Evolutionary conservation across 1,140 invertebrate genomes (phyloP).

Genomic region (Aethina tumida): DNA sequence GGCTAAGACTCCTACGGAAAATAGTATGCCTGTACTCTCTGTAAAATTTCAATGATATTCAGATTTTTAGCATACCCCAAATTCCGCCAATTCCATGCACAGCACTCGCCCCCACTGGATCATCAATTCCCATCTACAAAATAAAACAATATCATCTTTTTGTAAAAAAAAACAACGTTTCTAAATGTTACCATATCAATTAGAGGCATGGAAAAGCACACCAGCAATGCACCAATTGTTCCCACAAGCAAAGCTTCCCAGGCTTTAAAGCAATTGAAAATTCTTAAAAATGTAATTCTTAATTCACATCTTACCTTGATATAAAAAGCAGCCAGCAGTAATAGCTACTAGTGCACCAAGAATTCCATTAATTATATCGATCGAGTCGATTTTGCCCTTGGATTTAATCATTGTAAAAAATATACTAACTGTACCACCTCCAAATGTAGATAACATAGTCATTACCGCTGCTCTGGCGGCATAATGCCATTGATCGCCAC

Average conservation of each 20-base stretch:
- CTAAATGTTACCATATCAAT: slow-evolving; percentile 48
- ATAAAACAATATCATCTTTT: not conserved
- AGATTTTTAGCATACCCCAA: slow-evolving; percentile 42
- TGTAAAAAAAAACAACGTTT: not conserved
- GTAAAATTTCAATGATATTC: not conserved
- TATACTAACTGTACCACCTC: slow-evolving; percentile 71
- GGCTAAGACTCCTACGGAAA: slow-evolving; percentile 65
- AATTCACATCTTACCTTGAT: slow-evolving; percentile 37
- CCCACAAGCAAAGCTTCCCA: slow-evolving; percentile 83
- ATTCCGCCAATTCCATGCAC: slow-evolving; percentile 73
- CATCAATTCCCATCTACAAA: slow-evolving; percentile 63
- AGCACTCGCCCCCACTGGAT: slow-evolving; percentile 82
- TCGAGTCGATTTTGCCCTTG: slow-evolving; percentile 65
- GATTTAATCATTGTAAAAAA: slow-evolving; percentile 55
- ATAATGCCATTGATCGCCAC: slow-evolving; percentile 71
- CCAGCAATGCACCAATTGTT: slow-evolving; percentile 62
- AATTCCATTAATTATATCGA: slow-evolving; percentile 82
- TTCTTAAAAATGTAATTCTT: not conserved
- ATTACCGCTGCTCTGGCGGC: slow-evolving; percentile 80
- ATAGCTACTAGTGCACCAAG: slow-evolving; percentile 77
- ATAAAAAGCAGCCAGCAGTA: slow-evolving; percentile 88
- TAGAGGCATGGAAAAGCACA: slow-evolving; percentile 57
- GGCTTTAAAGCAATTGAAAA: slow-evolving; percentile 33
- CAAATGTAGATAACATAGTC: slow-evolving; percentile 82
- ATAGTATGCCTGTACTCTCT: slow-evolving; percentile 1